Conservation (phyloP, 2,888 invertebrate genomes). For the Dascillus cervinus region DNA sequence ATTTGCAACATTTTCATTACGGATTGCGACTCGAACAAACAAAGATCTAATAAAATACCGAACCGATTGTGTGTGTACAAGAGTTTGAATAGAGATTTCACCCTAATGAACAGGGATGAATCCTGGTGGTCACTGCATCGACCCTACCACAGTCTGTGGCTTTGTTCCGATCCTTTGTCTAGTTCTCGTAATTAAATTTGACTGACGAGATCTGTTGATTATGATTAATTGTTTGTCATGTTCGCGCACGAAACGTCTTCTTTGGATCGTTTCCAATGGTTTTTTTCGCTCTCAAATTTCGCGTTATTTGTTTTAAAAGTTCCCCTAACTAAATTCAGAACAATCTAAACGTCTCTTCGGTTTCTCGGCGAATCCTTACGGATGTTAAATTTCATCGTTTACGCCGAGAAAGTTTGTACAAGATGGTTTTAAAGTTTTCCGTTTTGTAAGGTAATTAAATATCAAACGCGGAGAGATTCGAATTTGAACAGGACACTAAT, state of each 20-base stretch:
- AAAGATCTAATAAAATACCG: neutral
- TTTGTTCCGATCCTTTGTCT: neutral
- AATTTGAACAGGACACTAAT: conserved; percentile 30
- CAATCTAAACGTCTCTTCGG: too few relatives aligned
- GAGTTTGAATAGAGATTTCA: neutral
- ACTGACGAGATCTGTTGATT: too few relatives aligned
- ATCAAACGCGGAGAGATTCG: conserved; percentile 28
- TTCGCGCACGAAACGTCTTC: too few relatives aligned
- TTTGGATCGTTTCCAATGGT: too few relatives aligned
- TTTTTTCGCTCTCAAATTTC: too few relatives aligned
- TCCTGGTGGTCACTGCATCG: neutral
- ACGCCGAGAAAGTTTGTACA: too few relatives aligned
- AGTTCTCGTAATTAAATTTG: neutral
- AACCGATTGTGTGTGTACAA: neutral
- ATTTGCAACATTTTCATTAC: neutral
- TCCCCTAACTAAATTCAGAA: too few relatives aligned
- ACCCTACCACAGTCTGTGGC: neutral
- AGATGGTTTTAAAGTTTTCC: too few relatives aligned
- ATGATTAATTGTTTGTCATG: too few relatives aligned
- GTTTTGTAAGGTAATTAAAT: conserved; percentile 21
- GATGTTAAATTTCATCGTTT: too few relatives aligned
- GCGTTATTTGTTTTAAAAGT: too few relatives aligned
- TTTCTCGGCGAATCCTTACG: too few relatives aligned
- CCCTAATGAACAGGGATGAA: neutral
- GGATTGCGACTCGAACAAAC: neutral